phyloP scores from a whole-genome alignment of 2,888 invertebrate species.

The Eugnorisma glareosa region DNA sequence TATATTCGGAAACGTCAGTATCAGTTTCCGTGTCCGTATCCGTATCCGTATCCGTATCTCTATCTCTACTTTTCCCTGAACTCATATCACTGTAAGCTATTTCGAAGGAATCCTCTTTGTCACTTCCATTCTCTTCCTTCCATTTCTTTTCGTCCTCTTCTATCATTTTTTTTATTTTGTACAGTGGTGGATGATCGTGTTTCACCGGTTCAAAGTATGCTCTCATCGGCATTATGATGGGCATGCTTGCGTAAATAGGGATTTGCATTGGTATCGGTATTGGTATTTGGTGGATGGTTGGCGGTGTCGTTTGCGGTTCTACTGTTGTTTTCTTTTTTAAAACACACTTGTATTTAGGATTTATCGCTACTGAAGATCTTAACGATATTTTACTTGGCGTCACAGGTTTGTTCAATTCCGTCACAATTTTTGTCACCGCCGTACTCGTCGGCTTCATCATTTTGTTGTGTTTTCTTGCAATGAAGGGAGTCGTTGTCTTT shows the following conservation, averaged over 20 bases:
- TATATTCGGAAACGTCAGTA: slow-evolving; percentile 1
- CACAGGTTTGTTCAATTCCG: not conserved
- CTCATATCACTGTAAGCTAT: slow-evolving; percentile 20
- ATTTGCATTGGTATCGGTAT: slow-evolving; percentile 31
- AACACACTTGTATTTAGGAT: not conserved
- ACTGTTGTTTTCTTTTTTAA: slow-evolving; percentile 8
- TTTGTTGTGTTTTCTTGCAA: not conserved
- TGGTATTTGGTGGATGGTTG: slow-evolving; percentile 10
- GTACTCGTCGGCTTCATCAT: not conserved
- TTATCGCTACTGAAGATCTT: not conserved
- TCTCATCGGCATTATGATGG: slow-evolving; percentile 76
- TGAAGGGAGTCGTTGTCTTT: not conserved
- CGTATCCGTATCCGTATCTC: not conserved
- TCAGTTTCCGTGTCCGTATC: slow-evolving; percentile 8
- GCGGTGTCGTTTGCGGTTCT: not conserved
- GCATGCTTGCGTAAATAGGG: slow-evolving; percentile 57
- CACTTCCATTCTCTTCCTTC: slow-evolving; percentile 38
- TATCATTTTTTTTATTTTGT: slow-evolving; percentile 73
- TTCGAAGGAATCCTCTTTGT: slow-evolving; percentile 47
- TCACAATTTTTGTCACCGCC: not conserved
- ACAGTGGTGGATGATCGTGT: slow-evolving; percentile 82
- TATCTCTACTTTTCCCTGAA: slow-evolving; percentile 13
- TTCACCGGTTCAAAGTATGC: slow-evolving; percentile 80
- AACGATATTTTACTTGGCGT: not conserved
- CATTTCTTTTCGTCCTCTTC: slow-evolving; percentile 60